Evolutionary conservation across 2,888 invertebrate species (phyloP).

Genomic region (Hydrotaea cyrtoneurina): DNA sequence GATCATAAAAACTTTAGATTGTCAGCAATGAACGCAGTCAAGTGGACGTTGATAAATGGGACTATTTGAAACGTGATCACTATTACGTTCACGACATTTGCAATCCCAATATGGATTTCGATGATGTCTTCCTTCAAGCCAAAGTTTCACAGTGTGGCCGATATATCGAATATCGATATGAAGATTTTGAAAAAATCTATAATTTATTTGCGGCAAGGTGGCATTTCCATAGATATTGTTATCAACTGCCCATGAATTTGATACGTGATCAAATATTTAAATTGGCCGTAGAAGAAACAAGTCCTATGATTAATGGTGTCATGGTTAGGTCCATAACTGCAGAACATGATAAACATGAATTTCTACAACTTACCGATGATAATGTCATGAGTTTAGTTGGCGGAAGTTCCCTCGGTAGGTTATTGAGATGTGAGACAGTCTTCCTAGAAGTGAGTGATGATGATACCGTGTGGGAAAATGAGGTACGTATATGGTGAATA

Average conservation of each 20-base stretch:
- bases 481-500: conserved; percentile 9
- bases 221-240: conserved; percentile 81
- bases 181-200: conserved; percentile 80
- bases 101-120: conserved; percentile 72
- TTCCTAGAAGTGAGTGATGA: conserved; percentile 69
- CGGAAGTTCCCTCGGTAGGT: conserved; percentile 63
- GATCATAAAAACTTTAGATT: conserved; percentile 76
- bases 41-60: conserved; percentile 86
- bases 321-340: conserved; percentile 53
- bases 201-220: conserved; percentile 81
- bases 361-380: conserved; percentile 70
- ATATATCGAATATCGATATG: conserved; percentile 81
- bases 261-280: conserved; percentile 79
- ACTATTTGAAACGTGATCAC: conserved; percentile 85
- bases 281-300: conserved; percentile 56
- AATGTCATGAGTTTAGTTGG: conserved; percentile 66
- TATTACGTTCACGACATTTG: conserved; percentile 71
- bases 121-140: conserved; percentile 74
- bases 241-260: conserved; percentile 81
- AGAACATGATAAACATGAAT: conserved; percentile 59
- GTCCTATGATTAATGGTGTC: conserved; percentile 50
- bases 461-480: conserved; percentile 26
- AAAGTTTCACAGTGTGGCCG: conserved; percentile 72
- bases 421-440: conserved; percentile 37
- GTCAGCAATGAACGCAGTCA: conserved; percentile 83